Evolutionary conservation across 2,888 invertebrate species (phyloP), one percentile per base, ranked within the genome.

Genomic region (Nemotelus pantherinus): DNA sequence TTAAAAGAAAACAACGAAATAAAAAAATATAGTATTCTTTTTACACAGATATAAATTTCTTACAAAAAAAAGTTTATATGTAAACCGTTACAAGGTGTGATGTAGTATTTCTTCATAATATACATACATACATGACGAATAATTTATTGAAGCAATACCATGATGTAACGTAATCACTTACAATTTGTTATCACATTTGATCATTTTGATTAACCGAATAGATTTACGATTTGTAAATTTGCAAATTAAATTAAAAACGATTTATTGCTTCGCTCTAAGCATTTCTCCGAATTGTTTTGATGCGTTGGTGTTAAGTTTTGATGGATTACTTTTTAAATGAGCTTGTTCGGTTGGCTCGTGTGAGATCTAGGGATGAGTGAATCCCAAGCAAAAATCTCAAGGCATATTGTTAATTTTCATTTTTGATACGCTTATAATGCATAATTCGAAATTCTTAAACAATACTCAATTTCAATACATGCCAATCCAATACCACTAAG

Each of bases 151-250:
- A 43, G 43, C 43, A n/a, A 65, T 47, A 63, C 9, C 25, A 25
- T 1, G 5, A 65, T 47, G 47, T 45, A 65, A 63, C 4, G 5
- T 45, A 65, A 65, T 65, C 65, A 65, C 65, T 65, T 65, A 45
- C 45, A 3, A 5, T 47, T 65, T 65, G 7, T 65, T 65, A 65
- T 65, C 65, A 65, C 65, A 65, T 65, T 45, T n/a, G n/a, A 45
- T 65, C 4, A 65, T 65, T 65, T 3, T 45, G 47, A 65, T 50
- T 50, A 7, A 9, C 9, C 50, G 50, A 50, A 50, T 7, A 50
- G 6, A 7, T 9, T 50, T 50, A 9, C 9, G 50, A 50, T 50
- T 50, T 25, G 25, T 9, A 50, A 50, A 50, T 50, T 50, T 50
- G 50, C 50, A 50, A 50, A 50, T 50, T 50, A 50, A 50, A 50